Conservation (phyloP, 1,140 invertebrate species). For the Drosophila fuyamai region DNA sequence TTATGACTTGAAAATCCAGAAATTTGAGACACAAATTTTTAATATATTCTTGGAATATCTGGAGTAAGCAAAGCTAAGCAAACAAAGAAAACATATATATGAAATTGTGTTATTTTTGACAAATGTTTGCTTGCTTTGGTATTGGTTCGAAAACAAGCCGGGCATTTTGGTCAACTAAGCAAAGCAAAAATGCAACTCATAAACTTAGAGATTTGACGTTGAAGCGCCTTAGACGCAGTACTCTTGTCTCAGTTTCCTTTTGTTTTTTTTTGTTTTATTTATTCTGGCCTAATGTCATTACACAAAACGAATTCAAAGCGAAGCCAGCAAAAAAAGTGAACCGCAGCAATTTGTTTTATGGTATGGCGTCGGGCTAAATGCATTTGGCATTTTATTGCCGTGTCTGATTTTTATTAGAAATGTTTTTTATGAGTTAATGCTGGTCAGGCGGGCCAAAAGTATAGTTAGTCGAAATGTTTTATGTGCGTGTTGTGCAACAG, state of each 20-base stretch:
- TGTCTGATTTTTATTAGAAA: constrained; percentile 38
- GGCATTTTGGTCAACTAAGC: constrained; percentile 4
- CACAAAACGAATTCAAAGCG: constrained; percentile 32
- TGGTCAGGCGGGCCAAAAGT: constrained; percentile 55
- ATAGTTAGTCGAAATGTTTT: constrained; percentile 64
- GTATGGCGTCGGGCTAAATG: constrained; percentile 47
- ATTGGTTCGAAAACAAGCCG: constrained; percentile 10
- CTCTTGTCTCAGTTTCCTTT: constrained; percentile 17
- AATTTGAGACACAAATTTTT: background rate
- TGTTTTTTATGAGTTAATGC: constrained; percentile 61
- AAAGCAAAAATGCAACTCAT: constrained; percentile 62
- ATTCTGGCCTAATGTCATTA: constrained; percentile 65
- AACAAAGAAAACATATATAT: background rate
- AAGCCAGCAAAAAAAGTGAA: constrained; percentile 42
- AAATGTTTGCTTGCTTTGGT: constrained; percentile 14
- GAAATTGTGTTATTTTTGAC: background rate
- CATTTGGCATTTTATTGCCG: constrained; percentile 62
- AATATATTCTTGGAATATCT: background rate
- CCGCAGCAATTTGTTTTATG: constrained; percentile 60
- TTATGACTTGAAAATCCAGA: too few relatives aligned
- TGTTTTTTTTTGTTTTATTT: constrained; percentile 50
- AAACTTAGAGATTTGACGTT: constrained; percentile 58
- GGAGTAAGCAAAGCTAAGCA: background rate
- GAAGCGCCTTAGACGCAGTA: constrained; percentile 39
- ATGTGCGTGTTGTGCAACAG: constrained; percentile 65